Evolutionary conservation across 2,797 vertebrate genomes (phyloP).

Genomic region (Gambusia yucatana): DNA sequence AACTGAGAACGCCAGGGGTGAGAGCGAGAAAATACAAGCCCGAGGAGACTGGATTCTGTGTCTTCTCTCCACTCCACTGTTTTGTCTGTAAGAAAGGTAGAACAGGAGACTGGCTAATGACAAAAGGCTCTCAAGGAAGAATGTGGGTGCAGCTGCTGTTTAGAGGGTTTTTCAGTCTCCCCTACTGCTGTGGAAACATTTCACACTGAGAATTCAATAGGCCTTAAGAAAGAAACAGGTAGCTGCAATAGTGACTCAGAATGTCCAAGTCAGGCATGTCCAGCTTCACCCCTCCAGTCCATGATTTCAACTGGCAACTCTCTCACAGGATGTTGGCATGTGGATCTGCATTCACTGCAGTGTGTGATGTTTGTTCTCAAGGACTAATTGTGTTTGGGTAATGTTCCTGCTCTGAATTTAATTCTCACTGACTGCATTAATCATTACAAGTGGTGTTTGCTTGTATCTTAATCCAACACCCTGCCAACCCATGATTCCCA

Average conservation of each 20-base stretch:
- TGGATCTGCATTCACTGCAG: conserved; percentile 62
- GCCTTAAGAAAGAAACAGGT: conserved; percentile 3
- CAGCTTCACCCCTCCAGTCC: conserved; percentile 30
- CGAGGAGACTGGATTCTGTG: conserved; percentile 69
- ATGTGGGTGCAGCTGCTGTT: conserved; percentile 38
- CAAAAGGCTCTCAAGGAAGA: conserved; percentile 42
- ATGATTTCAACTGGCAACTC: conserved; percentile 51
- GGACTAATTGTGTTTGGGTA: conserved; percentile 83
- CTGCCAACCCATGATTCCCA: conserved; percentile 11
- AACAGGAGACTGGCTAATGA: conserved; percentile 54
- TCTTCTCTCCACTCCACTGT: conserved; percentile 47
- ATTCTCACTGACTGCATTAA: conserved; percentile 81
- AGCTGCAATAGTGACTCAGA: conserved; percentile 15
- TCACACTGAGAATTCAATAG: conserved; percentile 16
- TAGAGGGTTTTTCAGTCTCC: conserved; percentile 27
- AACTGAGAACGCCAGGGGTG: conserved; percentile 82
- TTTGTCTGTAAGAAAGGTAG: conserved; percentile 55
- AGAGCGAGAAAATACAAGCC: conserved; percentile 80
- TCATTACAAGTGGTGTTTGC: conserved; percentile 80
- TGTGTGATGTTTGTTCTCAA: conserved; percentile 79
- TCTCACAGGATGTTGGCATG: conserved; percentile 40
- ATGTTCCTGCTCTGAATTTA: conserved; percentile 82
- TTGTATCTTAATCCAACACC: conserved; percentile 69
- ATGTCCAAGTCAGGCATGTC: conserved; percentile 11
- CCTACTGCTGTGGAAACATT: conserved; percentile 18